These are phyloP conservation scores for Syrista parreyssii DNA, from an alignment of 2,888 invertebrate species.

Conservation along the genomic window DNA sequence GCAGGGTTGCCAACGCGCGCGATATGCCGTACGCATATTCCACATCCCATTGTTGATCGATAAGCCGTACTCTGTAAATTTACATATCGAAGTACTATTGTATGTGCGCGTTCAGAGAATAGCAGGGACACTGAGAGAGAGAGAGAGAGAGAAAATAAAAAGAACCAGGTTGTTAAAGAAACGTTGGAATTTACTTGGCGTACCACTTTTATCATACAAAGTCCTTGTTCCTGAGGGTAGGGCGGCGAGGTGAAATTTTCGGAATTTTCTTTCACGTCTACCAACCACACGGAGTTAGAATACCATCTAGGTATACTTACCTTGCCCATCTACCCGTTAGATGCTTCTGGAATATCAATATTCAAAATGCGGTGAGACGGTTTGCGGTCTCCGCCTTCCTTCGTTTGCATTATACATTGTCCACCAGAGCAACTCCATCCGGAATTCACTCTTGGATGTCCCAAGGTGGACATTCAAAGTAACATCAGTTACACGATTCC, in stretches of 20 bases:
- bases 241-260: constrained; percentile 6
- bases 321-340: too few relatives aligned
- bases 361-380: constrained; percentile 22
- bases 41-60: neutral
- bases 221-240: constrained; percentile 41
- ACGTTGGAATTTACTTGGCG: constrained; percentile 53
- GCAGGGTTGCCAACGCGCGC: too few relatives aligned
- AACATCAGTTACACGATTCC: too few relatives aligned
- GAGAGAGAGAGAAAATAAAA: constrained; percentile 9
- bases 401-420: too few relatives aligned
- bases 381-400: too few relatives aligned
- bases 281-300: too few relatives aligned
- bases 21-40: too few relatives aligned
- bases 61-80: constrained; percentile 9
- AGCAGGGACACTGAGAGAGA: constrained; percentile 18
- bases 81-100: constrained; percentile 11
- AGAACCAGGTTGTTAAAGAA: constrained; percentile 10
- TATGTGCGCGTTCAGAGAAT: neutral
- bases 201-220: constrained; percentile 49
- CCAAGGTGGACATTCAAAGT: too few relatives aligned
- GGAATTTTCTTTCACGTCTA: constrained; percentile 27
- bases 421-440: too few relatives aligned
- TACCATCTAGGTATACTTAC: too few relatives aligned
- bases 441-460: too few relatives aligned
- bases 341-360: constrained; percentile 50